These are phyloP conservation scores for Catocala sponsa DNA, from an alignment of 2,888 invertebrate species.

Conservation along the genomic window DNA sequence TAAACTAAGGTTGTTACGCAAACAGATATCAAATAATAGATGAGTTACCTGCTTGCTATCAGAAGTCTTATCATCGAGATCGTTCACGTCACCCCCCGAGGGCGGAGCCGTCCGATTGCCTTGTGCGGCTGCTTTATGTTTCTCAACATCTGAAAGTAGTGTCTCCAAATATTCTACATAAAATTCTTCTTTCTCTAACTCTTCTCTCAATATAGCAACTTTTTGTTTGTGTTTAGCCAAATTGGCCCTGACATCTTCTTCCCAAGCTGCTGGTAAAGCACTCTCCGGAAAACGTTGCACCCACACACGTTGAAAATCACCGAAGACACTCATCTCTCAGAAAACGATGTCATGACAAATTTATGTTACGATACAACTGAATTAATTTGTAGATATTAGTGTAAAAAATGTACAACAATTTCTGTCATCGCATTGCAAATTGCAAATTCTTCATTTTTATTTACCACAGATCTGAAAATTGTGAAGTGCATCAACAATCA, in stretches of 20 bases:
- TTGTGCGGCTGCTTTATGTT: slow-evolving; percentile 90
- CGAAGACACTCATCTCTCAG: slow-evolving; percentile 94
- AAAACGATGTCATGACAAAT: slow-evolving; percentile 87
- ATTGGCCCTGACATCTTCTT: slow-evolving; percentile 96
- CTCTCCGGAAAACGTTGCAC: slow-evolving; percentile 96
- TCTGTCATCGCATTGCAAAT: slow-evolving; percentile 69
- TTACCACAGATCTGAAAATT: slow-evolving; percentile 42
- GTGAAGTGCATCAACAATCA: slow-evolving; percentile 8
- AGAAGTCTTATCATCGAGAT: slow-evolving; percentile 79
- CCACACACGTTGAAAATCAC: slow-evolving; percentile 97
- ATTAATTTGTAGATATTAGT: slow-evolving; percentile 52
- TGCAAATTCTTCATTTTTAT: slow-evolving; percentile 53
- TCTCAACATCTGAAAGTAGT: slow-evolving; percentile 94
- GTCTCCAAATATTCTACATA: slow-evolving; percentile 96
- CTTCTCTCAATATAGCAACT: slow-evolving; percentile 93
- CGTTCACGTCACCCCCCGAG: slow-evolving; percentile 78
- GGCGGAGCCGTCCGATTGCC: slow-evolving; percentile 84
- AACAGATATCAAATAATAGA: slow-evolving; percentile 24
- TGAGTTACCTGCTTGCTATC: slow-evolving; percentile 82
- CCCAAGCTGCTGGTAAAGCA: slow-evolving; percentile 96
- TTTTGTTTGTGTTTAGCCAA: slow-evolving; percentile 96
- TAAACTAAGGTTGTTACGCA: slow-evolving; percentile 21
- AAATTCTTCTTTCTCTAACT: slow-evolving; percentile 96
- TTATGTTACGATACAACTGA: slow-evolving; percentile 74
- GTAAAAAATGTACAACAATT: slow-evolving; percentile 69